phyloP scores from a whole-genome alignment of 2,797 vertebrate genomes.

The Erethizon dorsatum region DNA sequence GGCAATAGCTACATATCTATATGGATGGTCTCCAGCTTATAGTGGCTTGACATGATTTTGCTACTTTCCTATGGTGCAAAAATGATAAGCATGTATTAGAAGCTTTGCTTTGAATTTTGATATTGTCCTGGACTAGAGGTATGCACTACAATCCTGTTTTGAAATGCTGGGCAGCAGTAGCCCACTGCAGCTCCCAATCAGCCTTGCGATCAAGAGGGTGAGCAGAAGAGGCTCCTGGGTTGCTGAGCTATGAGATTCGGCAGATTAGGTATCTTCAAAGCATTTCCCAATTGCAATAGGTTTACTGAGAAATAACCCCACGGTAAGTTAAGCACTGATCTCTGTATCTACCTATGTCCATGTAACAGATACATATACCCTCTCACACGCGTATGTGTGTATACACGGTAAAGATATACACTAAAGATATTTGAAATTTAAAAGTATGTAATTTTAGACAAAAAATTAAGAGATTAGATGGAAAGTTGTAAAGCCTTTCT shows the following conservation, averaged over 20 bases:
- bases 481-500: conserved; percentile 12
- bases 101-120: not conserved
- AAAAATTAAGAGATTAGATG: not conserved
- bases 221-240: not conserved
- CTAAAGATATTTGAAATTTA: not conserved
- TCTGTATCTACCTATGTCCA: too few relatives aligned
- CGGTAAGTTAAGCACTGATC: not conserved
- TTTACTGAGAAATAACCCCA: not conserved
- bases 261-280: not conserved
- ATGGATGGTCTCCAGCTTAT: not conserved
- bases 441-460: not conserved
- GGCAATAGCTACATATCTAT: not conserved
- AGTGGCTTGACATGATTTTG: not conserved
- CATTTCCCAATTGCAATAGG: not conserved
- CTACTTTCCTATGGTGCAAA: not conserved
- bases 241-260: not conserved
- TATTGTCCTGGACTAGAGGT: not conserved
- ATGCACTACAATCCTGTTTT: not conserved
- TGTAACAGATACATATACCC: not conserved
- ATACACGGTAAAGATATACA: not conserved
- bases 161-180: not conserved
- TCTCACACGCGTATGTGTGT: not conserved
- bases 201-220: not conserved
- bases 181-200: not conserved
- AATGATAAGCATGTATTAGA: not conserved